Conservation (phyloP, 2,888 invertebrate genomes). For the Trilocha varians region DNA sequence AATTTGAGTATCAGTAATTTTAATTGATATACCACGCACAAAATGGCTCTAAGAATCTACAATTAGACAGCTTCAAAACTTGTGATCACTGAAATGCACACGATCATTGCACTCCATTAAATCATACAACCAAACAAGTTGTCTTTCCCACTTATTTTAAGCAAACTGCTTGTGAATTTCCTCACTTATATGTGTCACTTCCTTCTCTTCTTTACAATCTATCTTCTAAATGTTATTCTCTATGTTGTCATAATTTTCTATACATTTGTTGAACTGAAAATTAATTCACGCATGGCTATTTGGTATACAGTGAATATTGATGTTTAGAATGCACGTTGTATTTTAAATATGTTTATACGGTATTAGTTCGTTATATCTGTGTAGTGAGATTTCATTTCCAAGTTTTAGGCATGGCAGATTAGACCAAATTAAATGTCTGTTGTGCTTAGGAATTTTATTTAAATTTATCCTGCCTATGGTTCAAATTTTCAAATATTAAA, state of each 20-base stretch:
- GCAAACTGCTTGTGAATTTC: slow-evolving; percentile 41
- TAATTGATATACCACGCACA: slow-evolving; percentile 38
- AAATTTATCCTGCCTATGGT: slow-evolving; percentile 5
- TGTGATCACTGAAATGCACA: slow-evolving; percentile 38
- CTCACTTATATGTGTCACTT: slow-evolving; percentile 39
- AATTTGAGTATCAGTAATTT: neutral
- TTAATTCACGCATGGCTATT: slow-evolving; percentile 64
- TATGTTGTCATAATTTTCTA: slow-evolving; percentile 44
- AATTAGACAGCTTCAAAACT: slow-evolving; percentile 43
- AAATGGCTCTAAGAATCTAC: slow-evolving; percentile 54
- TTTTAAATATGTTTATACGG: slow-evolving; percentile 42
- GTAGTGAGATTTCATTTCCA: slow-evolving; percentile 49
- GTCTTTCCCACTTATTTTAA: slow-evolving; percentile 34
- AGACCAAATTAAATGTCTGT: slow-evolving; percentile 27
- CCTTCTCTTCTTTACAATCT: slow-evolving; percentile 40
- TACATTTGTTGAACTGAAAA: slow-evolving; percentile 38
- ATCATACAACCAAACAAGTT: slow-evolving; percentile 48
- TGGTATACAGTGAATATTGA: slow-evolving; percentile 50
- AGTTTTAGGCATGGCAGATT: slow-evolving; percentile 55
- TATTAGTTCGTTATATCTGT: slow-evolving; percentile 50
- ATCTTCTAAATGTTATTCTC: slow-evolving; percentile 43
- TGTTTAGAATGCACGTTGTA: slow-evolving; percentile 72
- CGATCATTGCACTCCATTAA: slow-evolving; percentile 48
- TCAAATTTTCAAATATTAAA: too few relatives aligned
- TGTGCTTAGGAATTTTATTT: slow-evolving; percentile 28